Base-by-base conservation (phyloP, 1,140 invertebrate genomes). In the Chelonus insularis region DNA sequence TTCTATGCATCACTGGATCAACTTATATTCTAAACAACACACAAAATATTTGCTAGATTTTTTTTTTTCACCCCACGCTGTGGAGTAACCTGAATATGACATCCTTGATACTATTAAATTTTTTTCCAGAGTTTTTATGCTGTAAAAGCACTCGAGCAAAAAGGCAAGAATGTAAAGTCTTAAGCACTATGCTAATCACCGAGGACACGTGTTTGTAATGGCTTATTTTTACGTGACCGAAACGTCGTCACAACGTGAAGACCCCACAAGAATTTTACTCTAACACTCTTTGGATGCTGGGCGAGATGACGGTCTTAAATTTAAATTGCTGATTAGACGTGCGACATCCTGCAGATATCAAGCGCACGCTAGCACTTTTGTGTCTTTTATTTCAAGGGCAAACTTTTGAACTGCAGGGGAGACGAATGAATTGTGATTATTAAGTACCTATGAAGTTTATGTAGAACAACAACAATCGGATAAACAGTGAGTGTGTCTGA, bases 181-280 rank as follows among this genome's bases (percentile, higher is more conserved):
- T 51, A 39, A 21, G 47, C 67, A 70, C 73, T 74, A 74, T 74
- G 72, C 70, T 74, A 74, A 74, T 74, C 70, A 65, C 25, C 14
- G 64, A 73, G 64, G 72, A 74, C 72, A 74, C 72, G 70, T 74
- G 72, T 68, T 68, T 67, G 63, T 71, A 73, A 74, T 72, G 65
- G 69, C 67, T 71, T 66, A 72, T 69, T 72, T 72, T 72, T 70
- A 71, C 48, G 55, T 45, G 58, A 64, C 63, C 52, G 50, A 67
- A 71, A 67, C 52, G 66, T 36, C 45, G 59, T 67, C 37, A 14
- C 37, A 39, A 39, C 37, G 9, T 12, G 37, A 12, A 39, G 37
- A 41, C 11, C 43, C 16, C 16, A 45, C 12, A 45, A 20, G 43
- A 45, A n/a, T n/a, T n/a, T 45, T 9, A 8, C 43, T 45, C 43